Base-by-base conservation (phyloP, 1,140 invertebrate genomes). In the Caerostris extrusa region DNA sequence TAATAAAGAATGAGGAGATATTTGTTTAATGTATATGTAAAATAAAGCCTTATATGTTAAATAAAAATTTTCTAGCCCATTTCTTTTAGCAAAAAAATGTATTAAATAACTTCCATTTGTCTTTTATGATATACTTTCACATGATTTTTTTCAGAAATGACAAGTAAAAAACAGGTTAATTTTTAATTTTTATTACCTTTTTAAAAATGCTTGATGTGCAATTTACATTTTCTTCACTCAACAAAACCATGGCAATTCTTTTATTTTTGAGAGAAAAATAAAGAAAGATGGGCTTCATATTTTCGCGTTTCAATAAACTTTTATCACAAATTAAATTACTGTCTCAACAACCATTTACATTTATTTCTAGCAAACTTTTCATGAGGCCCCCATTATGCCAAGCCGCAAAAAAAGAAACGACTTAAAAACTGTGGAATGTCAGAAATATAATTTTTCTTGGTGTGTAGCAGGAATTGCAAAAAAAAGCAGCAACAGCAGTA, bases 371-470 rank as follows among this genome's bases (percentile, higher is more conserved):
- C 61, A 7, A 77, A 10, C 8, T 34, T 50, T 7, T 5, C n/a
- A 14, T 5, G n/a, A 67, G 17, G 61, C 34, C 61, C 61, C 2
- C 61, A 67, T 67, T 67, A n/a, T 12, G 53, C 8, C 14, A 77
- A 53, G 8, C n/a, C 69, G 8, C 34, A 77, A 77, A 34, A 77
- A 12, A 77, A 77, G 69, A 77, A 77, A 53, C 0, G 50, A 34
- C 10, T 77, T 77, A 77, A 77, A 12, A 53, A 4, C 50, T 12
- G 34, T 19, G 34, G 71, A 77, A 77, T 50, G 71, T 77, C 71
- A 77, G 10, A 77, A 77, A 77, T 50, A 77, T 77, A 77, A 77
- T 77, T 77, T 77, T 77, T 53, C 10, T 50, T 50, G 50, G 34
- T 77, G 71, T 77, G 34, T 34, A 50, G 71, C 71, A 19, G 10